Evolutionary conservation across 92 coral and sea anemone genomes (phyloP).

Genomic region (Epizoanthus fatuus): DNA sequence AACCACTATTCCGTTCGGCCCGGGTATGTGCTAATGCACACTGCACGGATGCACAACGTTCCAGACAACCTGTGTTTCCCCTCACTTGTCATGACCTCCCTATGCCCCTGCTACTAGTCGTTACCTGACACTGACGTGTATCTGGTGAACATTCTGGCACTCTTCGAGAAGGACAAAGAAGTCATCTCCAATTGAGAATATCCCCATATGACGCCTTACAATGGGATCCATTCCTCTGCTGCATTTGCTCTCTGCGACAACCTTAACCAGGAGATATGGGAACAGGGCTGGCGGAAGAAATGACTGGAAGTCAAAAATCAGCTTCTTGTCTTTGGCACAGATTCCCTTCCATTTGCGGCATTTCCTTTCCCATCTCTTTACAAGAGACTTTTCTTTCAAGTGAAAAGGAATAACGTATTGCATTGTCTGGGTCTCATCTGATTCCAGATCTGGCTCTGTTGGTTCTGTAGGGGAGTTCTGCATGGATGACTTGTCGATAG

Average conservation of each 20-base stretch:
- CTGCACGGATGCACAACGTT: no score
- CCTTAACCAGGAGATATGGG: constrained; percentile 66
- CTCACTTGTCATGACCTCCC: no score
- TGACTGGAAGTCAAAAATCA: constrained; percentile 72
- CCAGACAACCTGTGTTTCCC: no score
- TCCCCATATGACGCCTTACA: constrained; percentile 59
- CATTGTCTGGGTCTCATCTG: constrained; percentile 4
- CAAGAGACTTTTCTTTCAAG: constrained; percentile 47
- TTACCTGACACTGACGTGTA: no score
- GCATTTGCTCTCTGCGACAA: constrained; percentile 55
- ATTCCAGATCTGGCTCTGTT: no score
- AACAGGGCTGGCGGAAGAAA: constrained; percentile 84
- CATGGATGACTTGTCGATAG: background rate
- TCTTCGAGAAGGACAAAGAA: constrained; percentile 63
- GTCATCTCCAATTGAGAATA: constrained; percentile 72
- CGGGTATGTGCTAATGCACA: no score
- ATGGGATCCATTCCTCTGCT: constrained; percentile 70
- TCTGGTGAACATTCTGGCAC: constrained; percentile 60
- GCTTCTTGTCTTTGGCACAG: constrained; percentile 58
- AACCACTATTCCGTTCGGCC: no score
- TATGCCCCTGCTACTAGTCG: no score
- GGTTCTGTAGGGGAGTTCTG: background rate
- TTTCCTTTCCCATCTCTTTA: constrained; percentile 52
- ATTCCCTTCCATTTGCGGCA: constrained; percentile 72
- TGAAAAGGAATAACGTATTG: constrained; percentile 75